A percentile compares a stretch with the other conserved stretches of the same genome.
phyloP scores from a whole-genome alignment of 2,113 vertebrate species.

The Heloderma charlesbogerti region DNA sequence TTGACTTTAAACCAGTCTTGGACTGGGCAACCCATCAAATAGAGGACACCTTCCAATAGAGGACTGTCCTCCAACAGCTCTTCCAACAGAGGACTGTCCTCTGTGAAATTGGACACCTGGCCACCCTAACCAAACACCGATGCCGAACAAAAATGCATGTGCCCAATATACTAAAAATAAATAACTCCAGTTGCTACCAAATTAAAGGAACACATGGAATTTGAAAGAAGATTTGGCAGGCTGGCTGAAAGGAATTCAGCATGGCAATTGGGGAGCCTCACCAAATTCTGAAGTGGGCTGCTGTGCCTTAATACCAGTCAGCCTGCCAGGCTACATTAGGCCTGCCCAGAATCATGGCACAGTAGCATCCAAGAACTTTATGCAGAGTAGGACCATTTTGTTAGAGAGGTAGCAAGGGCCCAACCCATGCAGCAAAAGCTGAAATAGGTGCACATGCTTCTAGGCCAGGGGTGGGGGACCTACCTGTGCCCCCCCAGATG shows the following conservation, averaged over 20 bases:
- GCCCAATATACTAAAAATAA: not conserved
- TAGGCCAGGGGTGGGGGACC: too few species aligned
- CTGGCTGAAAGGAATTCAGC: not conserved
- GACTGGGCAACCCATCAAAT: too few species aligned
- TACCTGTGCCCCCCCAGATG: too few species aligned
- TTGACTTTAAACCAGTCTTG: too few species aligned
- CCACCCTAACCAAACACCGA: not conserved
- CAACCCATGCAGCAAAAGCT: not conserved
- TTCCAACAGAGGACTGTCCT: too few species aligned
- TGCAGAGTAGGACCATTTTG: not conserved
- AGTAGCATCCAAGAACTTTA: not conserved
- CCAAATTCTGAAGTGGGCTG: not conserved
- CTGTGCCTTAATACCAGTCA: not conserved
- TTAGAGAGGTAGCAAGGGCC: not conserved
- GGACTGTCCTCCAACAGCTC: too few species aligned
- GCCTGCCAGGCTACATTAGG: not conserved
- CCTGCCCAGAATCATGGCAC: not conserved
- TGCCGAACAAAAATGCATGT: not conserved
- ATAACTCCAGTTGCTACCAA: not conserved
- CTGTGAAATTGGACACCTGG: too few species aligned
- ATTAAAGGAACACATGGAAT: not conserved
- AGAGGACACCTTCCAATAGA: too few species aligned
- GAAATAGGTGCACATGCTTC: too few species aligned
- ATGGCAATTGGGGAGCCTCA: not conserved
- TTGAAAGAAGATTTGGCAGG: not conserved